Conservation (phyloP, 2,113 vertebrate genomes). For the Coreoperca whiteheadi region DNA sequence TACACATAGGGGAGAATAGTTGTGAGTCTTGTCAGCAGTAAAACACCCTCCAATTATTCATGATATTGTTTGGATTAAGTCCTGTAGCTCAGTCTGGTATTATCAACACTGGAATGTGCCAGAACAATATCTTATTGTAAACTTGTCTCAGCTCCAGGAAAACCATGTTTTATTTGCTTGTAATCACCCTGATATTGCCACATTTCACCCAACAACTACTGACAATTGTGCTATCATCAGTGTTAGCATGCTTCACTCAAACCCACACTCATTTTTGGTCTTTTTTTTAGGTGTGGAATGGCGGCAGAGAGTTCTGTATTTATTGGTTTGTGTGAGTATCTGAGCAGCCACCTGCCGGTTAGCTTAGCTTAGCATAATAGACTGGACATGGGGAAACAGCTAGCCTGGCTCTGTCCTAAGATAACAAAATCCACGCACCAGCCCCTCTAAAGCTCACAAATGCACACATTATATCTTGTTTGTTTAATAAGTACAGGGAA, state of each 20-base stretch:
- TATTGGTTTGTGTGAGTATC: constrained; percentile 73
- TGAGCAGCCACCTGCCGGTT: constrained; percentile 2
- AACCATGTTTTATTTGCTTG: constrained; percentile 18
- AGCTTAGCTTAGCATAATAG: constrained; percentile 19
- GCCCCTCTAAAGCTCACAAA: not conserved
- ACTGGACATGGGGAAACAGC: not conserved
- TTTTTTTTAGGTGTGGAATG: constrained; percentile 71
- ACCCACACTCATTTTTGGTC: constrained; percentile 9
- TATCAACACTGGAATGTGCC: constrained; percentile 41
- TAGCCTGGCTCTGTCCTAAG: not conserved
- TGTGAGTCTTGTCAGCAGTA: constrained; percentile 30
- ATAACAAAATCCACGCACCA: not conserved
- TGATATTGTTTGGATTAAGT: constrained; percentile 32
- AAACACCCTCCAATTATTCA: constrained; percentile 22
- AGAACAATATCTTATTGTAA: constrained; percentile 47
- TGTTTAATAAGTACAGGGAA: not conserved
- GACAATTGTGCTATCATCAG: not conserved
- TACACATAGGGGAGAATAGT: constrained; percentile 49
- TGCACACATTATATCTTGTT: not conserved
- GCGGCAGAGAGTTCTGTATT: constrained; percentile 59
- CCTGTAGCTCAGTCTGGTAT: constrained; percentile 20
- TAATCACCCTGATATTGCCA: not conserved
- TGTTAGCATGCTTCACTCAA: constrained; percentile 14
- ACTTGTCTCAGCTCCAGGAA: constrained; percentile 8
- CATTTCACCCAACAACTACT: not conserved